A percentile compares a stretch with the other conserved stretches of the same genome.
These are phyloP conservation scores for Potamarius usumacintae DNA, from an alignment of 2,113 vertebrate genomes.

Conservation along the genomic window DNA sequence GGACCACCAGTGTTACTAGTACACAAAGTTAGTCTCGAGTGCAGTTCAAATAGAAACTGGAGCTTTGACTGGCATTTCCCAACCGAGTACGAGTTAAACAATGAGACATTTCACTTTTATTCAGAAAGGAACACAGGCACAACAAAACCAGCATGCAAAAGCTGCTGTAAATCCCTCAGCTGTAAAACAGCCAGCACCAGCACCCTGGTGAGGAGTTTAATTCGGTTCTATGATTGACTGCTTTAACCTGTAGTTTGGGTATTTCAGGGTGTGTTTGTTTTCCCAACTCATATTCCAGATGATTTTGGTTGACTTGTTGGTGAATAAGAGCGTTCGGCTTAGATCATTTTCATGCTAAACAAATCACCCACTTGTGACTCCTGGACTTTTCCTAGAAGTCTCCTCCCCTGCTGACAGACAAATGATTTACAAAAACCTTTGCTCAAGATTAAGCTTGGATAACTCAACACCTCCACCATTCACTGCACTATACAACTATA, in stretches of 20 bases:
- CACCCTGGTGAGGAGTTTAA: neutral
- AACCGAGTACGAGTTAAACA: neutral
- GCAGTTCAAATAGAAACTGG: neutral
- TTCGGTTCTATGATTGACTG: neutral
- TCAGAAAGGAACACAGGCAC: neutral
- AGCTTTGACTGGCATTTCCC: neutral
- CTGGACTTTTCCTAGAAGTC: neutral
- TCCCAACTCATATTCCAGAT: neutral
- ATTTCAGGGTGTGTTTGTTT: neutral
- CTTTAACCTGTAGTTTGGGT: neutral
- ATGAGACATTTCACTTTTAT: neutral
- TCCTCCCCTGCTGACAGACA: neutral
- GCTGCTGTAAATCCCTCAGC: neutral
- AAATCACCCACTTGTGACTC: neutral
- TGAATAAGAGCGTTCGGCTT: neutral
- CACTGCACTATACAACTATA: neutral
- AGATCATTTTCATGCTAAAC: conserved; percentile 11
- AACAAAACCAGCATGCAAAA: neutral
- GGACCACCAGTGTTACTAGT: too few species aligned
- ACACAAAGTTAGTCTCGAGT: too few species aligned
- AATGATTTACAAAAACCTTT: neutral
- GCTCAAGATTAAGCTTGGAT: neutral
- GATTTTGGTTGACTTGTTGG: neutral
- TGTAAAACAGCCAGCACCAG: neutral
- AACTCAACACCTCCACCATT: too few species aligned